Conservation (phyloP, 1,140 invertebrate species). For the Drosophila pseudoobscura region DNA sequence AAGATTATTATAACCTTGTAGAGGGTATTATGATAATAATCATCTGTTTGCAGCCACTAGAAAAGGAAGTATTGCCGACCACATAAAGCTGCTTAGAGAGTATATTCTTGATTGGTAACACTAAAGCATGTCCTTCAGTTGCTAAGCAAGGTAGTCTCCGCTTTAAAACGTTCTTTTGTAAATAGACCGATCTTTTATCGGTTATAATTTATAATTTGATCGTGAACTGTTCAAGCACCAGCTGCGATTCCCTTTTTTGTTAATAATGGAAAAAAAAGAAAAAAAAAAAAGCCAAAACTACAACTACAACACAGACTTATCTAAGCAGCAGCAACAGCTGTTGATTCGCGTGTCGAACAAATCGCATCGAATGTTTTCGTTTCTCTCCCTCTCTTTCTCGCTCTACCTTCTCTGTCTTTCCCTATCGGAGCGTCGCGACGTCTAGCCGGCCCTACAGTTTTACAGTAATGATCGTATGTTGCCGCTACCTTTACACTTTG, state of each 20-base stretch:
- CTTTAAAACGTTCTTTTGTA: no score
- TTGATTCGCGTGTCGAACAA: slow-evolving; percentile 63
- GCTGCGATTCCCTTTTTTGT: background rate
- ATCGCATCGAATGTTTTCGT: slow-evolving; percentile 69
- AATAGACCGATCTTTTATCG: no score
- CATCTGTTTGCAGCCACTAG: slow-evolving; percentile 6
- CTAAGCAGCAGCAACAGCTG: slow-evolving; percentile 59
- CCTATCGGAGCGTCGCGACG: slow-evolving; percentile 18
- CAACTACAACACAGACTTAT: slow-evolving; percentile 48
- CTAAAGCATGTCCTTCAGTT: no score
- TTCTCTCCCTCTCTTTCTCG: slow-evolving; percentile 11
- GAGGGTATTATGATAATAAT: no score
- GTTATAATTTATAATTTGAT: no score
- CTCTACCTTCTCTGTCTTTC: background rate
- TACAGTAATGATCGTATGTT: slow-evolving; percentile 65
- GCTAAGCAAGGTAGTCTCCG: no score
- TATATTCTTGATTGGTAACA: no score
- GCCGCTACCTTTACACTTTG: slow-evolving; percentile 7
- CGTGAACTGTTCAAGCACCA: background rate
- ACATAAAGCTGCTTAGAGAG: no score
- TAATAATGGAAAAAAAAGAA: slow-evolving; percentile 7
- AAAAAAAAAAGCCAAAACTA: slow-evolving; percentile 20
- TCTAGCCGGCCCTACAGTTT: slow-evolving; percentile 59
- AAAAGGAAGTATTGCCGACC: slow-evolving; percentile 1
- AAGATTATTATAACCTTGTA: no score